Evolutionary conservation across 2,113 vertebrate genomes (phyloP), one percentile per base, ranked within the genome.

Genomic region (Podarcis muralis): DNA sequence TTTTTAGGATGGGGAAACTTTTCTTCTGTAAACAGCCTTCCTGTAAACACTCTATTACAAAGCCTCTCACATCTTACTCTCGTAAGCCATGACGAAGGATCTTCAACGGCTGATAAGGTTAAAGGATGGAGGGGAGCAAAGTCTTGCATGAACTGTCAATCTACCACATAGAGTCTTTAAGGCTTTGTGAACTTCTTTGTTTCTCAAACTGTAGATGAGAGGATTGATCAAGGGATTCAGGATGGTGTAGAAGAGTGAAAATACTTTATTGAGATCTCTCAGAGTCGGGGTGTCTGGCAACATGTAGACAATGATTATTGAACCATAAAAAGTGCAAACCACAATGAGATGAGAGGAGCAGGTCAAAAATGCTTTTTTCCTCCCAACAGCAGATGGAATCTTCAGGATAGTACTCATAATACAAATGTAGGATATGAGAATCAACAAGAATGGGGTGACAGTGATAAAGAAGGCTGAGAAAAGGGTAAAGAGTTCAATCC

Each of bases 311-410:
- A 79, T 68, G 5, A 83, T 86, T 23, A 74, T 43, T 9, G 87
- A 53, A 0, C 68, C 83, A 83, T 91, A 91, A 57, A 89, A n/a
- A 91, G 62, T 20, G 57, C 62, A 20, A 12, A 81, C 79, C 22
- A 81, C 57, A 16, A 81, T 9, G 30, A 81, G 79, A 35, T 86
- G 85, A 20, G 85, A 86, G 30, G 85, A 86, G 22, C 85, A 86
- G 20, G 85, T 86, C 4, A 59, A 81, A 35, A 81, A 81, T 1
- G 59, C 80, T 9, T 81, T 81, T 65, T 65, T 7, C 15, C 30
- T 77, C 27, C 75, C 62, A 27, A 22, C 32, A 13, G 25, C 66
- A 15, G 85, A 79, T 53, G 85, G 62, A 27, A 86, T 86, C 78
- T 68, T 86, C 6, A 79, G 2, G 6, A 86, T 48, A 18, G 85